Evolutionary conservation across 1,140 invertebrate species (phyloP), one percentile per base, ranked within the genome.

Genomic region (Wiebesia pumilae): DNA sequence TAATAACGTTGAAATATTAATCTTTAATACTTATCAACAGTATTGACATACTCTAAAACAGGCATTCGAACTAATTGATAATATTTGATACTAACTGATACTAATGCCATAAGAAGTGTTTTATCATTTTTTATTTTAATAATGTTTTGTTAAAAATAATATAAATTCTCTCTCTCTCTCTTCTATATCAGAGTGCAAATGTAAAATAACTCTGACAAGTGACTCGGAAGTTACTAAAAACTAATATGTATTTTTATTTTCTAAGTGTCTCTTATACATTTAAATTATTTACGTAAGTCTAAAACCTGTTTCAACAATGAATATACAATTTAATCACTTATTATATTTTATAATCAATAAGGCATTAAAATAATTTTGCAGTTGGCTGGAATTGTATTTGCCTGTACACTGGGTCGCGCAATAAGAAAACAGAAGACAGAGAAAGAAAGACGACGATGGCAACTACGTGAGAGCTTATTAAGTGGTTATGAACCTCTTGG

Each of bases 361-460:
- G 14, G 10, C 3, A 58, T 65, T 83, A 35, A 27, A 77, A 71
- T 51, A 43, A 69, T 81, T 88, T 88, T 75, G 40, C 94, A 98
- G 97, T 91, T 98, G 67, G 95, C 98, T 88, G 98, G 97, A 80
- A 96, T 98, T 33, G 95, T 97, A 84, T 98, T 98, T 90, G 97
- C 97, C 7, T 97, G 97, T 91, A 97, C 97, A 93, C 92, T 98
- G 90, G 97, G 96, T 75, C 96, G 96, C 89, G 96, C 97, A 0
- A 96, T 98, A 89, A 96, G 97, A 87, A 96, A 96, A 89, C 96
- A 97, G 87, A 97, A 97, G 90, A 96, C 95, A 1, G 95, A 96
- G 88, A 95, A 95, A 69, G 96, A 96, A 88, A 95, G 95, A 78
- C 95, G 96, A 71, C 95, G 95, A 54, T 96, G 96, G 95, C 95